These are phyloP conservation scores for Mythimna impura DNA, from an alignment of 2,888 invertebrate species.

Conservation along the genomic window DNA sequence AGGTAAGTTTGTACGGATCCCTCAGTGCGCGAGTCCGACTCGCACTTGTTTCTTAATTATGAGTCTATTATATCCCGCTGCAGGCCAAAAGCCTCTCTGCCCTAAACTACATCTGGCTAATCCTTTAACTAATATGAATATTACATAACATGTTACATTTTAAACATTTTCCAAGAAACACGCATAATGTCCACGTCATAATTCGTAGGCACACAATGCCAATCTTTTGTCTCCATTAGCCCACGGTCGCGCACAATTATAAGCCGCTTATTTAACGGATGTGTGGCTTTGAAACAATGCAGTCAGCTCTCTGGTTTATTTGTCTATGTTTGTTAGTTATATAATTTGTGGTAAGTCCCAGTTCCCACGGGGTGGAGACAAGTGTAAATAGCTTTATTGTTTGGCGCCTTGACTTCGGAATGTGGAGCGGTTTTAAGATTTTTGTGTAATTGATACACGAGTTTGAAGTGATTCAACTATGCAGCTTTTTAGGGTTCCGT, in stretches of 20 bases:
- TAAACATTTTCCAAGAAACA: conserved; percentile 5
- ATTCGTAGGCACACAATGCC: conserved; percentile 62
- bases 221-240: conserved; percentile 64
- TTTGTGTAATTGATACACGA: neutral
- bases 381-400: conserved; percentile 36
- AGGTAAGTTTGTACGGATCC: too few species aligned
- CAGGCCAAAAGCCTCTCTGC: too few species aligned
- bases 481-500: too few species aligned
- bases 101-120: too few species aligned
- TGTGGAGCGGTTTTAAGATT: conserved; percentile 34
- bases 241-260: conserved; percentile 74
- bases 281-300: conserved; percentile 64
- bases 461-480: too few species aligned
- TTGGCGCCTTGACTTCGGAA: conserved; percentile 15
- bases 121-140: too few species aligned
- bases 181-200: conserved; percentile 56
- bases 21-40: too few species aligned
- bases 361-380: conserved; percentile 58
- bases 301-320: conserved; percentile 43
- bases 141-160: neutral
- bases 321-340: conserved; percentile 57
- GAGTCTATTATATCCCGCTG: too few species aligned
- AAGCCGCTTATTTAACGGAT: conserved; percentile 75
- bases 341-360: conserved; percentile 61
- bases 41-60: too few species aligned